These are phyloP conservation scores for Tyria jacobaeae DNA, from an alignment of 2,888 invertebrate species.

Conservation along the genomic window DNA sequence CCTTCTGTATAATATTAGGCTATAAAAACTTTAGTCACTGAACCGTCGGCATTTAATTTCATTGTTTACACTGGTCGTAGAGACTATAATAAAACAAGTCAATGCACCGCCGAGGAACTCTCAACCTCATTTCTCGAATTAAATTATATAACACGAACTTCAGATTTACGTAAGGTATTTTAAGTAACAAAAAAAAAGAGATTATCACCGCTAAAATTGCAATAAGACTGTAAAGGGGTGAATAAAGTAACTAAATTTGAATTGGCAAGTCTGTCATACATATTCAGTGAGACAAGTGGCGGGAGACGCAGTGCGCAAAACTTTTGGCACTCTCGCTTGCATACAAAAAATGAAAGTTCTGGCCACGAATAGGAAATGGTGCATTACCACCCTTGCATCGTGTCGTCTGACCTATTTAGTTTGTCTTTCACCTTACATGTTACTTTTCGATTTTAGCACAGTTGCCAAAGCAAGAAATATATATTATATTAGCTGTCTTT, in stretches of 20 bases:
- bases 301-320: conserved; percentile 83
- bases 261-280: conserved; percentile 82
- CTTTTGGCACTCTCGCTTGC: conserved; percentile 85
- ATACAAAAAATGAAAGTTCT: conserved; percentile 83
- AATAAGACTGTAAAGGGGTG: conserved; percentile 69
- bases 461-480: conserved; percentile 16
- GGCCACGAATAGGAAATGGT: conserved; percentile 63
- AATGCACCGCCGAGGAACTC: conserved; percentile 12
- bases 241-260: conserved; percentile 76
- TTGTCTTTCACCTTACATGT: conserved; percentile 17
- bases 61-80: neutral
- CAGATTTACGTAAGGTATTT: conserved; percentile 30
- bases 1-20: neutral
- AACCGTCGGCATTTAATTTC: neutral
- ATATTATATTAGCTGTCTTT: too few species aligned
- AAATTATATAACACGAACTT: conserved; percentile 24
- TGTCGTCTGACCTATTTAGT: conserved; percentile 44
- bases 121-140: conserved; percentile 11
- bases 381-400: conserved; percentile 61
- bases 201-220: conserved; percentile 55
- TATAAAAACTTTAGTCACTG: neutral
- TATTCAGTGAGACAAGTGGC: conserved; percentile 72
- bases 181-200: conserved; percentile 46
- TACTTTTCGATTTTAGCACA: conserved; percentile 23
- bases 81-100: conserved; percentile 6